These are phyloP conservation scores for Dunckerocampus dactyliophorus DNA, from an alignment of 2,113 vertebrate genomes.

Conservation along the genomic window DNA sequence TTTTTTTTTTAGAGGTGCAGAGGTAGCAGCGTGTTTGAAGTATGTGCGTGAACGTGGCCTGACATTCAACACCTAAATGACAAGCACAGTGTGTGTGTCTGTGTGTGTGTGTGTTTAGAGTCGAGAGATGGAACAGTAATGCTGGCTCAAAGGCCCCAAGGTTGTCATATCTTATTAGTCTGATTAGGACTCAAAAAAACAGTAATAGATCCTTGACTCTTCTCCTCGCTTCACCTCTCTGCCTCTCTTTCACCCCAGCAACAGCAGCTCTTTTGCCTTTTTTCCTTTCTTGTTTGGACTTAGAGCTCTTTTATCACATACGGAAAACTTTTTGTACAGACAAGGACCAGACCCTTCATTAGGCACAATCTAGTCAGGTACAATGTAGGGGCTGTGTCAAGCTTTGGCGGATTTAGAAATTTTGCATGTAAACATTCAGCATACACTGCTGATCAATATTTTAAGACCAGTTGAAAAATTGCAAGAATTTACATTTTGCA, in stretches of 20 bases:
- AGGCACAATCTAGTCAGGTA: background rate
- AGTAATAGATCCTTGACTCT: conserved; percentile 33
- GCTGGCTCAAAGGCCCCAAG: conserved; percentile 39
- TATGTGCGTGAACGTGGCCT: background rate
- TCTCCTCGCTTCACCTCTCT: conserved; percentile 23
- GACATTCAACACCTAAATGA: conserved; percentile 21
- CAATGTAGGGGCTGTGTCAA: too few species aligned
- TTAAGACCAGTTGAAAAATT: too few species aligned
- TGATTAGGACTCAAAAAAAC: conserved; percentile 53
- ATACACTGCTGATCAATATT: too few species aligned
- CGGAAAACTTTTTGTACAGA: background rate
- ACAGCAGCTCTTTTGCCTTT: conserved; percentile 9
- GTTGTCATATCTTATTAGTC: conserved; percentile 53
- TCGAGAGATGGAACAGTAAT: conserved; percentile 10
- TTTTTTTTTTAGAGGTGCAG: background rate
- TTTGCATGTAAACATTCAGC: too few species aligned
- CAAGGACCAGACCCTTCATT: background rate
- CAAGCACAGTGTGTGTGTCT: conserved; percentile 10
- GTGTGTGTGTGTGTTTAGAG: background rate
- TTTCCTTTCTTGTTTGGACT: background rate
- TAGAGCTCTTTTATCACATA: background rate
- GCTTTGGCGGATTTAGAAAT: too few species aligned
- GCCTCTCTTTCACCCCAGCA: conserved; percentile 13
- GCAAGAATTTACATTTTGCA: too few species aligned
- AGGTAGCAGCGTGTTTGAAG: background rate